Base-by-base conservation (phyloP, 2,888 invertebrate species). In the Brachypalpus laphriformis region DNA sequence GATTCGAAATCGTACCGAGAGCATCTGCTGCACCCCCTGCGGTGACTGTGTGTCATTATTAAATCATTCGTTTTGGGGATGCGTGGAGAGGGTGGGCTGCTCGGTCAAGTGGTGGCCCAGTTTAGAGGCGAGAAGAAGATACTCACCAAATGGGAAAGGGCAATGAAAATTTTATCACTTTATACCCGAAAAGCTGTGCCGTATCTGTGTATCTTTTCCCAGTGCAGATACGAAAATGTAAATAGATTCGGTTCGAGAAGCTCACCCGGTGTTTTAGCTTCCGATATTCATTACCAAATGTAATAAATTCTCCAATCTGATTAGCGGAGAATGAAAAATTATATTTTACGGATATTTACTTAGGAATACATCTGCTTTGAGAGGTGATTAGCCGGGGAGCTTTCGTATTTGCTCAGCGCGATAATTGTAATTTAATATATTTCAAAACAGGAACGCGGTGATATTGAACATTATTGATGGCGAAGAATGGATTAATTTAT, bases 391-490 rank as follows among this genome's bases (percentile, higher is more conserved):
- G 31, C 42, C 49, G 76, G 49, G n/a, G 61, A 56, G 63, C 56
- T 74, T 74, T 80, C 51, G 80, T 74, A 75, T 85, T 81, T 63
- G 65, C 70, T 65, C 68, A 56, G 66, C 18, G 59, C 51, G 82
- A 78, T 72, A 70, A 83, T 78, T 68, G 82, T 83, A 78, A 83
- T 72, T 70, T 68, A 83, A 80, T 85, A 85, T 70, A 65, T 81
- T 70, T 81, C 42, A 31, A 75, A 85, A 71, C 51, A 59, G 80
- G 74, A 49, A 49, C 31, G 65, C 63, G 31, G 57, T 65, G 59
- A 70, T 74, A 80, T 74, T 70, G 63, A 70, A 25, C 72, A 61
- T 56, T 68, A 61, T 72, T 78, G 82, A 78, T 82, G 76, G 77
- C 20, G 54, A 16, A 2, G 31, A 40, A 37, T 34, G 2, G 74